These are phyloP conservation scores for Elgaria multicarinata DNA, from an alignment of 2,113 vertebrate species.

Conservation along the genomic window DNA sequence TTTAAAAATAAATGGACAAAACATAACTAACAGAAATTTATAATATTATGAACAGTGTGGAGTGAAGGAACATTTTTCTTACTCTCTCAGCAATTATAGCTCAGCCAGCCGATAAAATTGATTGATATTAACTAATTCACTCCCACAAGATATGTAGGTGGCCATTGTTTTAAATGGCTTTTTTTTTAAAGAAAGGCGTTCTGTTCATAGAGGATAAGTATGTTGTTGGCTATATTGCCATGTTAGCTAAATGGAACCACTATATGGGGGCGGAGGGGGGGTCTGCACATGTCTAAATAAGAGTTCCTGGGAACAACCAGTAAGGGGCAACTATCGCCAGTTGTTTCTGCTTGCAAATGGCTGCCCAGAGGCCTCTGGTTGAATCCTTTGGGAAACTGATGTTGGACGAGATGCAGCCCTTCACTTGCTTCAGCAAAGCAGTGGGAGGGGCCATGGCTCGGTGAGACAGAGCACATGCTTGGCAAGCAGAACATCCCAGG, in stretches of 20 bases:
- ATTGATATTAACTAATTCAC: background rate
- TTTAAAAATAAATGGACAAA: background rate
- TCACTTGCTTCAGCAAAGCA: background rate
- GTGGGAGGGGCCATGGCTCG: too few species aligned
- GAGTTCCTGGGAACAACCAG: background rate
- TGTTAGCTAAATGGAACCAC: background rate
- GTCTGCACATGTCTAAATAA: background rate
- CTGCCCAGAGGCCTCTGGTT: too few species aligned
- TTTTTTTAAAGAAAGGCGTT: background rate
- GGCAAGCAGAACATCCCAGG: too few species aligned
- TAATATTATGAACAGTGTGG: background rate
- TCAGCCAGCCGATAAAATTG: background rate
- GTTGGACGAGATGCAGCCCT: background rate
- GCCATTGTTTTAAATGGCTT: background rate
- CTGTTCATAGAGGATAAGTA: background rate
- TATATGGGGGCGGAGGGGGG: too few species aligned
- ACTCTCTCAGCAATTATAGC: background rate
- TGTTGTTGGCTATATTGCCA: background rate
- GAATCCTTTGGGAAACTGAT: background rate
- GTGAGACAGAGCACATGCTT: too few species aligned
- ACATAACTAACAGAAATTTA: background rate
- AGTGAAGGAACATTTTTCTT: background rate
- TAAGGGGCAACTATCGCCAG: background rate
- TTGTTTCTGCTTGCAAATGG: background rate
- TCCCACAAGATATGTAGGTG: background rate